Conservation (phyloP, 2,888 invertebrate species). For the Cabera pusaria region DNA sequence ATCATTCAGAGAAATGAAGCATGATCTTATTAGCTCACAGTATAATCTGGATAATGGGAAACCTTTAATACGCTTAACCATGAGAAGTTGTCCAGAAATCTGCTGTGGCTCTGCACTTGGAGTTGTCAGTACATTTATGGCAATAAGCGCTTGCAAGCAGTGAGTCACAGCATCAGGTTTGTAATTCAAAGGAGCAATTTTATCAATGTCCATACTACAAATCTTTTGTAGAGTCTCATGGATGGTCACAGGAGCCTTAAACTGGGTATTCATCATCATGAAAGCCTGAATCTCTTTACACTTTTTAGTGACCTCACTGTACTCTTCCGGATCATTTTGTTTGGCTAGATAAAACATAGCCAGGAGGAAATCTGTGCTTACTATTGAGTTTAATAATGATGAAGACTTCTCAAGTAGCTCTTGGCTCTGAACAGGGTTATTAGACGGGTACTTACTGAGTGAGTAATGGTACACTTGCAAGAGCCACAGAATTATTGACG, state of each 20-base stretch:
- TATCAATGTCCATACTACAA: conserved; percentile 85
- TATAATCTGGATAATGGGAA: conserved; percentile 91
- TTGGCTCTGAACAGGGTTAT: conserved; percentile 77
- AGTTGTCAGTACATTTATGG: conserved; percentile 92
- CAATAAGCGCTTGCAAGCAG: conserved; percentile 91
- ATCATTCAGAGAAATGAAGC: conserved; percentile 94
- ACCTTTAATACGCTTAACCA: conserved; percentile 93
- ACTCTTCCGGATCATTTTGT: conserved; percentile 89
- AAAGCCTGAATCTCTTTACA: conserved; percentile 88
- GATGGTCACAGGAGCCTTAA: conserved; percentile 81
- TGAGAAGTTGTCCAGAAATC: conserved; percentile 91
- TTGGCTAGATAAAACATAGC: conserved; percentile 93
- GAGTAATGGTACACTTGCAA: conserved; percentile 87
- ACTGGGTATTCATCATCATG: conserved; percentile 82
- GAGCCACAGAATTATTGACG: conserved; percentile 92
- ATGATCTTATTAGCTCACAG: conserved; percentile 94
- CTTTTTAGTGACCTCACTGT: conserved; percentile 87
- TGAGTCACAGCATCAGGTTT: conserved; percentile 87
- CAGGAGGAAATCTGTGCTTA: conserved; percentile 89
- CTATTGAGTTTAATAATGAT: conserved; percentile 86
- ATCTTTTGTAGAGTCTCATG: conserved; percentile 85
- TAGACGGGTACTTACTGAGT: conserved; percentile 71
- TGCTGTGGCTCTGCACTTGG: conserved; percentile 92
- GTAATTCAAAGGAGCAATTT: conserved; percentile 79
- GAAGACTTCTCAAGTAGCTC: conserved; percentile 88